Base-by-base conservation (phyloP, 2,888 invertebrate genomes). In the Cheilosia scutellata region DNA sequence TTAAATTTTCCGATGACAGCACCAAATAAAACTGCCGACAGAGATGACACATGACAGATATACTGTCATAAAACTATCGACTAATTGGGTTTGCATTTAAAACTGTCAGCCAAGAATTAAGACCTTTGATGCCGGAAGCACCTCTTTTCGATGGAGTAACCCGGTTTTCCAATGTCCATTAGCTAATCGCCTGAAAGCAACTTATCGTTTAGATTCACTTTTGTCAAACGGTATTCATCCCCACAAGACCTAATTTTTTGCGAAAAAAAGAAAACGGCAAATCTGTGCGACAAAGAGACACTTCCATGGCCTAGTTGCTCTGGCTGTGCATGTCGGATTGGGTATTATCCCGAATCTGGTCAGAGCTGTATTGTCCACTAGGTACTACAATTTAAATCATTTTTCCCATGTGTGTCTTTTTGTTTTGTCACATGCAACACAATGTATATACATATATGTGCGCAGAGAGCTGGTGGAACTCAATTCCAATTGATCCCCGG, bases 401-500 rank as follows among this genome's bases (percentile, higher is more conserved):
- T 70, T 65, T 57, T 62, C 70, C 71, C 78, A 63, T 51, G 68
- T 55, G 75, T 27, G 44, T 77, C 31, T 20, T 65, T 66, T 11
- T 49, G 49, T 33, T 49, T 37, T 29, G 66, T 25, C 60, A 58
- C 65, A 57, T 75, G 44, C 74, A 72, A 74, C 55, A 55, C 42
- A 20, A 20, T 31, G 13, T n/a, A 29, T 5, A n/a, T n/a, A 20
- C 20, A 20, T 20, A 20, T 20, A 11, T 25, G 9, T 13, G 25
- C n/a, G 11, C 20, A 20, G 20, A 2, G 42, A 33, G 37, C 47
- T 60, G 44, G 49, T 66, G 31, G 47, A 83, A 77, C 60, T 63
- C 55, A 83, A 74, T 74, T 83, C 68, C 68, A 74, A 83, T 74
- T 83, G 68, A 78, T 78, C 68, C 57, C 66, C 47, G 49, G 62